Evolutionary conservation across 2,888 invertebrate genomes (phyloP), one percentile per base, ranked within the genome.

Genomic region (Chelonus formosanus): DNA sequence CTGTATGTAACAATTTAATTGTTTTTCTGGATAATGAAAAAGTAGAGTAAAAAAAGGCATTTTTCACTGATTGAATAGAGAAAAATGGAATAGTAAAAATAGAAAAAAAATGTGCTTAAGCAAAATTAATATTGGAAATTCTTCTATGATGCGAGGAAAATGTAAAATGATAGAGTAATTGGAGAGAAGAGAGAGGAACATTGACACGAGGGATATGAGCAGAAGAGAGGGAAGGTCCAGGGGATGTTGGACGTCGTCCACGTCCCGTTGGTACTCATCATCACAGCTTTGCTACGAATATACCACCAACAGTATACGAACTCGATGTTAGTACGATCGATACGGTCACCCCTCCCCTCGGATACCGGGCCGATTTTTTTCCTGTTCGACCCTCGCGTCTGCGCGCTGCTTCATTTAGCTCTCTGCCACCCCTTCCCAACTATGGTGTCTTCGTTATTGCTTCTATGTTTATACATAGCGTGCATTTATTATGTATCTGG

Each of bases 341-440:
- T 82, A 81, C 79, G 78, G 73, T 74, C 77, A 75, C 74, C 78
- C 76, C 73, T 73, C 84, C 85, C 65, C 67, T 31, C 43, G 84
- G 63, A 44, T 85, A 86, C 86, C 86, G 86, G 85, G 84, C 87
- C 87, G 88, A 88, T 88, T 88, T 88, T 88, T 87, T 88, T 88
- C 87, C 76, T 76, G 72, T 77, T 76, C 77, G 75, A 78, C 75
- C 72, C 75, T 73, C 73, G 78, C 78, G 78, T 78, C 60, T 74
- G 79, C 80, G 80, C 76, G 61, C 44, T 44, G 48, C 58, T 45
- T 34, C 5, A 54, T 44, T 55, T 53, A 58, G 59, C 59, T 56
- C 69, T 53, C 58, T 20, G 20, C 67, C 65, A 55, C 68, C 40
- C 58, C 61, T 69, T 61, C 52, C 58, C 36, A 50, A 53, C 44